Evolutionary conservation across 2,113 vertebrate species (phyloP), one percentile per base, ranked within the genome.

Genomic region (Nerophis lumbriciformis): DNA sequence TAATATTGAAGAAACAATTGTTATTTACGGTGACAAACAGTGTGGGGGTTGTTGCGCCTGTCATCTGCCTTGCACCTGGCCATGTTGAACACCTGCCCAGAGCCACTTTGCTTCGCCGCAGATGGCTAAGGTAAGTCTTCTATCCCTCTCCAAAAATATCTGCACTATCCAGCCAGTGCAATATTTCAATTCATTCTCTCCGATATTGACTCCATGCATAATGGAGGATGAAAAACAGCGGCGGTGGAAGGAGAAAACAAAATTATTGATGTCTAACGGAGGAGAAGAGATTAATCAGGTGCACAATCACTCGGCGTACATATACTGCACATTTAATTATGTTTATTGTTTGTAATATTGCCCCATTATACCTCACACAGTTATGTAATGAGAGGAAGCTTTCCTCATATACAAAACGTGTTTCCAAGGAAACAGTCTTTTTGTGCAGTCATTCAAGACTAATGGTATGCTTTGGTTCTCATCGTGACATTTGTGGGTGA

Each of bases 51-150:
- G 67, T 60, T 39, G 53, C 58, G 71, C 56, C 64, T 78, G 82
- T 84, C 88, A 85, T 83, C 85, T 86, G 87, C 65, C 77, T 73
- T 76, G 80, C 89, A 89, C 88, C 88, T 90, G 89, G 73, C 59
- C 61, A 47, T 77, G 77, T 82, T 88, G 80, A 81, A 83, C 85
- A 85, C 79, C 78, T 84, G 82, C 84, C 85, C 86, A 82, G 78
- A 84, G 78, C 72, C 61, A 65, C 69, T 71, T 76, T 79, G 77
- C 71, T 81, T 85, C 72, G 80, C n/a, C 73, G 69, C 80, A 83
- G 83, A 82, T 74, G 82, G 82, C 61, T 80, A 71, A 81, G 77
- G 77, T 87, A 81, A 82, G 71, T 60, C 48, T 57, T 65, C 72
- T 58, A 59, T 69, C 73, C 28, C 68, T 72, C 69, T n/a, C 9